These are phyloP conservation scores for Drosophila maculinotata DNA, from an alignment of 2,888 invertebrate genomes.

Conservation along the genomic window DNA sequence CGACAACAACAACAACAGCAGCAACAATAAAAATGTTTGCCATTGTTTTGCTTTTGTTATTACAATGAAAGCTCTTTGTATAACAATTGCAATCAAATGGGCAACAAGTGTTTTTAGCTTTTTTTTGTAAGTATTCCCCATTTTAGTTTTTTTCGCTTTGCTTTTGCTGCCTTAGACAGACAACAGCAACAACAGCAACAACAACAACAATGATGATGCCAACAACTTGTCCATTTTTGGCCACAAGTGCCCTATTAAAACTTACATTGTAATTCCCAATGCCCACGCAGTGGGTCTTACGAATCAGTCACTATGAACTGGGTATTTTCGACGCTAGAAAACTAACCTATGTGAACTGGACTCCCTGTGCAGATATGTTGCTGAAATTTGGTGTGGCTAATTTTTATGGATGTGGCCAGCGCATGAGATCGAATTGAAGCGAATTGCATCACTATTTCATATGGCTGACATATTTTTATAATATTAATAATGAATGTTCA, in stretches of 20 bases:
- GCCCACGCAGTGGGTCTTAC: slow-evolving; percentile 22
- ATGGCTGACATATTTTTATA: too few species aligned
- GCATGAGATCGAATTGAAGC: neutral
- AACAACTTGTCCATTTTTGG: slow-evolving; percentile 73
- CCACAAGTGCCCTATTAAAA: slow-evolving; percentile 74
- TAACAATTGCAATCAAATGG: slow-evolving; percentile 64
- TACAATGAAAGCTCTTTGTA: slow-evolving; percentile 78
- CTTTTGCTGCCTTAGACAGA: slow-evolving; percentile 4
- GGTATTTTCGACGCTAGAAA: neutral
- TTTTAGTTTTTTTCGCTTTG: neutral
- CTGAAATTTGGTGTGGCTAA: neutral
- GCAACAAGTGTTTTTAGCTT: slow-evolving; percentile 67
- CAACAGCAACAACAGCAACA: slow-evolving; percentile 19
- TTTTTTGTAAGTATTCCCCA: slow-evolving; percentile 10
- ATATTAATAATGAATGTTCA: too few species aligned
- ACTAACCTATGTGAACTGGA: neutral
- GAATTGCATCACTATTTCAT: neutral
- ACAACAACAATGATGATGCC: slow-evolving; percentile 50
- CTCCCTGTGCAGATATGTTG: neutral
- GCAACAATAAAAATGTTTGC: slow-evolving; percentile 48
- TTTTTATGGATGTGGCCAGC: neutral
- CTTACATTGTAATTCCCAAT: slow-evolving; percentile 59
- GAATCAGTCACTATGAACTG: neutral
- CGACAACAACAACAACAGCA: slow-evolving; percentile 22
- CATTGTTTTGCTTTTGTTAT: slow-evolving; percentile 75